These are phyloP conservation scores for Rhingia rostrata DNA, from an alignment of 2,888 invertebrate species.

Conservation along the genomic window DNA sequence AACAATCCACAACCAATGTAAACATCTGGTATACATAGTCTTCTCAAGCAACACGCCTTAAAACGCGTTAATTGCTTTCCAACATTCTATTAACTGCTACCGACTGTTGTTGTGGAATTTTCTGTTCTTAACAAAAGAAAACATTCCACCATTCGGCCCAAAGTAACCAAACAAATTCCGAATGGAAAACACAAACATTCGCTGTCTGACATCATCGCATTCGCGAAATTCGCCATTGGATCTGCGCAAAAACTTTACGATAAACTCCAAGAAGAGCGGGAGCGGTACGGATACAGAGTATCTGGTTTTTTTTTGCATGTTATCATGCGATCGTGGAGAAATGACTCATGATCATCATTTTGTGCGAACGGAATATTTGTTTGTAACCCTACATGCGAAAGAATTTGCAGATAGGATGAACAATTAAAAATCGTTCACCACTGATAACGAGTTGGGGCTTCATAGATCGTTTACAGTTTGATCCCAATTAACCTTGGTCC, in stretches of 20 bases:
- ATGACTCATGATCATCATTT: constrained; percentile 56
- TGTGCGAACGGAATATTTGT: constrained; percentile 20
- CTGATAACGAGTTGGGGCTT: constrained; percentile 16
- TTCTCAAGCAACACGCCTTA: constrained; percentile 20
- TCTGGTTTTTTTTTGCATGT: constrained; percentile 18
- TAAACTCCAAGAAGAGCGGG: background rate
- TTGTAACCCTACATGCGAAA: background rate
- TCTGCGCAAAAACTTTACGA: background rate
- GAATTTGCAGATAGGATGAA: constrained; percentile 24
- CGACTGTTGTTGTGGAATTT: constrained; percentile 5
- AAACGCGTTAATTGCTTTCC: constrained; percentile 40
- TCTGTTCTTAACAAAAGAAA: constrained; percentile 14
- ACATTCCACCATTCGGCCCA: constrained; percentile 4
- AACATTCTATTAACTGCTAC: constrained; percentile 19
- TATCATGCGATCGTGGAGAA: constrained; percentile 51
- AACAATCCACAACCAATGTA: constrained; percentile 17
- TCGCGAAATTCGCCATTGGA: constrained; percentile 20
- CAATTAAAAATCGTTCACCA: background rate
- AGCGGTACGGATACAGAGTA: background rate
- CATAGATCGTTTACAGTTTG: constrained; percentile 42
- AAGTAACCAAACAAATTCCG: constrained; percentile 25
- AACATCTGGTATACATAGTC: constrained; percentile 22
- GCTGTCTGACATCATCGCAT: constrained; percentile 65
- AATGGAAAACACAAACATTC: constrained; percentile 54
- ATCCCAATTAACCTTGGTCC: constrained; percentile 71